phyloP scores from a whole-genome alignment of 2,888 invertebrate species.

The Drosophila histrio region DNA sequence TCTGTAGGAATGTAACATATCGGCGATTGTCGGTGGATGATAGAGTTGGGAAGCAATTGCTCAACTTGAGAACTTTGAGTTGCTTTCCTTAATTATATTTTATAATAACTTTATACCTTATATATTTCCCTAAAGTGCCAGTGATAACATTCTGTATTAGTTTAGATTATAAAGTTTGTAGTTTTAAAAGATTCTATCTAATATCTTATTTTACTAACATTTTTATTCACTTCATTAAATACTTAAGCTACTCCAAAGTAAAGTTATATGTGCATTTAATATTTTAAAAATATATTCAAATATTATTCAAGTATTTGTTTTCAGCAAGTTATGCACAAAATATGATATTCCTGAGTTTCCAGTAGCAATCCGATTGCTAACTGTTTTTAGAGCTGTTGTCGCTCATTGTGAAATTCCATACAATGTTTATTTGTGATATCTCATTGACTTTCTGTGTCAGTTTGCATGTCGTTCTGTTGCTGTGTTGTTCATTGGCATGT shows the following conservation, averaged over 20 bases:
- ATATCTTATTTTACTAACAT: too few species aligned
- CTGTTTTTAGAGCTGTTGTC: conserved; percentile 51
- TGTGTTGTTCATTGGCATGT: conserved; percentile 18
- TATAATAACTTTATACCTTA: too few species aligned
- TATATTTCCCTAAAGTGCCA: too few species aligned
- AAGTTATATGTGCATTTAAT: background rate
- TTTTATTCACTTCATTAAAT: too few species aligned
- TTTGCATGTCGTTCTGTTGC: conserved; percentile 38
- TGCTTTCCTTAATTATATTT: too few species aligned
- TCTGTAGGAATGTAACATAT: conserved; percentile 28
- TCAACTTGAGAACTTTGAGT: background rate
- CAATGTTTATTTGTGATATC: conserved; percentile 51
- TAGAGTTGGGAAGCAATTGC: background rate
- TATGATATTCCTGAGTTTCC: conserved; percentile 3
- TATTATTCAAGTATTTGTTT: background rate
- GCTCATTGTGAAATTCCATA: conserved; percentile 42
- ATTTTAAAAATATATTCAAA: background rate
- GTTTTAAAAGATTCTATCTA: too few species aligned
- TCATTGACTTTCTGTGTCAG: conserved; percentile 53
- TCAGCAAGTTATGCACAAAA: conserved; percentile 1
- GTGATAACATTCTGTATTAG: too few species aligned
- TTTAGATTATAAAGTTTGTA: too few species aligned
- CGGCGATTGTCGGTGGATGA: background rate
- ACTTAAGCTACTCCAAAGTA: too few species aligned
- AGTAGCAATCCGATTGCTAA: conserved; percentile 5